Conservation (phyloP, 2,888 invertebrate genomes). For the Scaptomyza flava region DNA sequence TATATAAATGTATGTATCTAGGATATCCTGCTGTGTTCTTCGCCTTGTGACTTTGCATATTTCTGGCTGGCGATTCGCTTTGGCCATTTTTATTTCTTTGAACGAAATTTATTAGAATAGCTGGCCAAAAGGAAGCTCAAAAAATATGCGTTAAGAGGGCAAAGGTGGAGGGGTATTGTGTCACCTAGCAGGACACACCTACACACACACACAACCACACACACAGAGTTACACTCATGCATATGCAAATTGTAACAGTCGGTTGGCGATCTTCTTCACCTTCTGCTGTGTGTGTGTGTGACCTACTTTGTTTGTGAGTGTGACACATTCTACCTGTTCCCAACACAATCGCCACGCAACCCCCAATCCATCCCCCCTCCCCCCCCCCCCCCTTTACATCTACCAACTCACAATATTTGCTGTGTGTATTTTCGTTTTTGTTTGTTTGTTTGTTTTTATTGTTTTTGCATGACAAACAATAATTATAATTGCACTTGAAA, state of each 20-base stretch:
- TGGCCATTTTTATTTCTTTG: slow-evolving; percentile 27
- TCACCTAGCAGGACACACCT: slow-evolving; percentile 36
- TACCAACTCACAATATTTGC: not conserved
- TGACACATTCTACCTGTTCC: slow-evolving; percentile 30
- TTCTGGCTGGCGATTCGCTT: slow-evolving; percentile 50
- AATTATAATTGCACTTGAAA: slow-evolving; percentile 78
- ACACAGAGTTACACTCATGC: slow-evolving; percentile 49
- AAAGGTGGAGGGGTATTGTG: slow-evolving; percentile 4
- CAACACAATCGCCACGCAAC: not conserved
- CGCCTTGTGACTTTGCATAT: slow-evolving; percentile 71
- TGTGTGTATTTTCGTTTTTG: not conserved
- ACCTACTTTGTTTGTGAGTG: slow-evolving; percentile 74
- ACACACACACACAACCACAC: slow-evolving; percentile 20
- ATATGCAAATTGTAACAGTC: slow-evolving; percentile 72
- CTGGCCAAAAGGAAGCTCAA: slow-evolving; percentile 47
- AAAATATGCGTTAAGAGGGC: slow-evolving; percentile 47
- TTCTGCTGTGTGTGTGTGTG: slow-evolving; percentile 22
- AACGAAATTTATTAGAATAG: slow-evolving; percentile 67
- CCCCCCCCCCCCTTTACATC: not conserved
- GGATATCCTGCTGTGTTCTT: slow-evolving; percentile 47
- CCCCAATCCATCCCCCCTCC: not conserved
- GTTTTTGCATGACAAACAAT: slow-evolving; percentile 76
- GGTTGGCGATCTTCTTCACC: not conserved
- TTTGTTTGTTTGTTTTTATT: slow-evolving; percentile 56
- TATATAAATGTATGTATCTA: slow-evolving; percentile 24